Conservation (phyloP, 2,888 invertebrate species). For the Linyphia triangularis region DNA sequence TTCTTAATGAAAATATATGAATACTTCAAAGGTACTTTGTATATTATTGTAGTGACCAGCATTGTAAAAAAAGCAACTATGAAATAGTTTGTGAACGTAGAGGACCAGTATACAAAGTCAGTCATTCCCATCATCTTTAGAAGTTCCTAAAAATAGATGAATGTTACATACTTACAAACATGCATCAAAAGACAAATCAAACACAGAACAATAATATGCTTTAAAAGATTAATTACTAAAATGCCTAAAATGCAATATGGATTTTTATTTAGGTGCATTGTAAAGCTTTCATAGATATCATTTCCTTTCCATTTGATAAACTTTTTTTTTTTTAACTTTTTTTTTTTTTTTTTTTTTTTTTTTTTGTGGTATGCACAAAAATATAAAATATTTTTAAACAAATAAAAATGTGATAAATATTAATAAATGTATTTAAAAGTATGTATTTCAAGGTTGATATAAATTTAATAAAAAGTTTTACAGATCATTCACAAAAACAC, state of each 20-base stretch:
- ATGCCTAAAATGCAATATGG: not conserved
- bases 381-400: too few species aligned
- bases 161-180: too few species aligned
- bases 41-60: conserved; percentile 63
- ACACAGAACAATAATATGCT: not conserved
- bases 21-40: conserved; percentile 47
- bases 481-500: too few species aligned
- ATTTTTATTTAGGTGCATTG: not conserved
- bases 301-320: not conserved
- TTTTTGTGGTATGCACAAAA: too few species aligned
- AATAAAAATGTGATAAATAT: too few species aligned
- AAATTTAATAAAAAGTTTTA: too few species aligned
- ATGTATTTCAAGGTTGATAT: too few species aligned
- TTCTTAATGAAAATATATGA: conserved; percentile 5
- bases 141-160: conserved; percentile 75
- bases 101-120: conserved; percentile 75
- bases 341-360: too few species aligned
- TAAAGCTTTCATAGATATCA: not conserved
- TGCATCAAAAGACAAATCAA: not conserved
- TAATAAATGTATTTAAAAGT: too few species aligned
- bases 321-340: not conserved
- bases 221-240: not conserved
- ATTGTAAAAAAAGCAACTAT: conserved; percentile 2
- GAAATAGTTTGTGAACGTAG: conserved; percentile 74
- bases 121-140: conserved; percentile 77